Percentiles rank a stretch among this genome's conserved stretches.
phyloP scores from a whole-genome alignment of 2,797 vertebrate genomes.

The Perodicticus potto region DNA sequence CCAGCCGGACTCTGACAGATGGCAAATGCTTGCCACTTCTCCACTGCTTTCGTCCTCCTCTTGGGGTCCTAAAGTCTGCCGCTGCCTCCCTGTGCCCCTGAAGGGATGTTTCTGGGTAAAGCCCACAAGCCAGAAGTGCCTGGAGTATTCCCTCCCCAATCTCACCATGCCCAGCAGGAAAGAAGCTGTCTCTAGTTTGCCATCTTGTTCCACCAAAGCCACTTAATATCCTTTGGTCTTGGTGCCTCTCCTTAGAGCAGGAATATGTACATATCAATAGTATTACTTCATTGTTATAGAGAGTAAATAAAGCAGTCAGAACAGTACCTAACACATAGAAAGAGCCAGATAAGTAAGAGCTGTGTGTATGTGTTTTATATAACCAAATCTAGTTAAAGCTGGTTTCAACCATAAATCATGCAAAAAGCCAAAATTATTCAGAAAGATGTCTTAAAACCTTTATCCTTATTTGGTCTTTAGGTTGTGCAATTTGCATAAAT shows the following conservation, averaged over 20 bases:
- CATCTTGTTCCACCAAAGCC: too few relatives aligned
- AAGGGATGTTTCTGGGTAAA: too few relatives aligned
- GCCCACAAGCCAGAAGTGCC: too few relatives aligned
- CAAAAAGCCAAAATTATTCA: conserved; percentile 12
- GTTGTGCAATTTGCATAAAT: background rate
- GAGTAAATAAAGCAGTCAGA: background rate
- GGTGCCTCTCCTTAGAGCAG: background rate
- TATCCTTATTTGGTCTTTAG: background rate
- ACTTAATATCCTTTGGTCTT: background rate
- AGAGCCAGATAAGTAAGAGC: background rate
- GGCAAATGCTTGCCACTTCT: too few relatives aligned
- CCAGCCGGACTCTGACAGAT: too few relatives aligned
- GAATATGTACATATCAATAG: background rate
- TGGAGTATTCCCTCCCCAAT: too few relatives aligned
- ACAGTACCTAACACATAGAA: background rate
- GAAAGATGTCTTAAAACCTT: background rate
- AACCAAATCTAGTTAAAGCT: background rate
- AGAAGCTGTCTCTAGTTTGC: too few relatives aligned
- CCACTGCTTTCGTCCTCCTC: too few relatives aligned
- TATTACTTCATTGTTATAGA: background rate
- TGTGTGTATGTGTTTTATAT: background rate
- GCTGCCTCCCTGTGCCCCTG: too few relatives aligned
- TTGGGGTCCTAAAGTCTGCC: too few relatives aligned
- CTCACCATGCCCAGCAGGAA: too few relatives aligned
- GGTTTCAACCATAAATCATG: background rate